Percentiles rank a stretch among this genome's conserved stretches.
Conservation (phyloP, 2,888 invertebrate genomes). For the Psylliodes chrysocephalus region DNA sequence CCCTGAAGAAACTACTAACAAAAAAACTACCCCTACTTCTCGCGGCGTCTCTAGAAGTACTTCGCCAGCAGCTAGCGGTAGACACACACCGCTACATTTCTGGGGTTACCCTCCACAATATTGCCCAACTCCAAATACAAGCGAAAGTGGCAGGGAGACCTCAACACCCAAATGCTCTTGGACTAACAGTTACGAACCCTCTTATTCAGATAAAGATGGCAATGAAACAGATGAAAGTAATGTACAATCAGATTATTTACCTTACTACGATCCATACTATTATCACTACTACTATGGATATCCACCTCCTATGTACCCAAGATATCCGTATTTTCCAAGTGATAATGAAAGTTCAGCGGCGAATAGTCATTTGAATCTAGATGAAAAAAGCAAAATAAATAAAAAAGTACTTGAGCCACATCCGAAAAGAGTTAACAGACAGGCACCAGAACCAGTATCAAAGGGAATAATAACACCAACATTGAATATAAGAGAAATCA, state of each 20-base stretch:
- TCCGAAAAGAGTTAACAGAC: background rate
- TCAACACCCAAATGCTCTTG: constrained; percentile 16
- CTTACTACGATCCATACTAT: constrained; percentile 61
- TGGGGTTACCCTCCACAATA: constrained; percentile 55
- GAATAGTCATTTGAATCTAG: constrained; percentile 61
- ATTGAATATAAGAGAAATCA: constrained; percentile 37
- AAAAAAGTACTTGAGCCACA: constrained; percentile 56
- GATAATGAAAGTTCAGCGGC: constrained; percentile 56
- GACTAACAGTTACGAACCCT: constrained; percentile 26
- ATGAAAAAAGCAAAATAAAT: constrained; percentile 56
- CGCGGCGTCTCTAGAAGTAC: constrained; percentile 9
- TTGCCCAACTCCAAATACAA: constrained; percentile 39
- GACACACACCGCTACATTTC: constrained; percentile 46
- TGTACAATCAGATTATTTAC: constrained; percentile 49
- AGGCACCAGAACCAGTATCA: constrained; percentile 45
- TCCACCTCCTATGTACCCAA: constrained; percentile 58
- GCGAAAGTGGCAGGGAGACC: constrained; percentile 5
- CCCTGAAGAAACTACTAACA: constrained; percentile 29
- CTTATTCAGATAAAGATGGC: constrained; percentile 27
- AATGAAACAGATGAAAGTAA: constrained; percentile 38
- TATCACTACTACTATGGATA: constrained; percentile 57
- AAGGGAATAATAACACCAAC: constrained; percentile 46
- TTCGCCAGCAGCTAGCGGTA: constrained; percentile 14
- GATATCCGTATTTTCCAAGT: constrained; percentile 51
- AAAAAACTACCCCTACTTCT: constrained; percentile 40